Base-by-base conservation (phyloP, 1,140 invertebrate species). In the Drosophila mayri region DNA sequence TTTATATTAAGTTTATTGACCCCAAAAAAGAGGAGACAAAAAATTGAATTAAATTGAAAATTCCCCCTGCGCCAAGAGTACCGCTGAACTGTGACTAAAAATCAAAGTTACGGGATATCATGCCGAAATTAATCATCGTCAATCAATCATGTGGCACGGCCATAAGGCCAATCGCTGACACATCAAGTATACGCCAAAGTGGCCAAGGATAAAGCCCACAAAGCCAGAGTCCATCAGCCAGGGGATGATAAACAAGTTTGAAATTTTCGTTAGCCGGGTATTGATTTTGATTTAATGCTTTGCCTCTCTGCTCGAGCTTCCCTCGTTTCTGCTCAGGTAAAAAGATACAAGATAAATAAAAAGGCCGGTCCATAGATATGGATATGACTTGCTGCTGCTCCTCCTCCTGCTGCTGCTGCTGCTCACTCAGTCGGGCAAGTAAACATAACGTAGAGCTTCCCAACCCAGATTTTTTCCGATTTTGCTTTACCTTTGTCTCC, bases 161-260 rank as follows among this genome's bases (percentile, higher is more conserved):
- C 64, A 71, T 58, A 65, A 35, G 43, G 43, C 35, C 59, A 81
- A 81, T 66, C 79, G 71, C 40, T 60, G 54, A 44, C 81, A 62
- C 47, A 81, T 85, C 68, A 75, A 85, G 82, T 86, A 81, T 86
- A 74, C 82, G 68, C 50, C 82, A 81, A 70, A 79, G 67, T 78
- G 66, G 82, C 49, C 73, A 50, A 25, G 59, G 38, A 38, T 44
- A 75, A 64, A 64, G 38, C 60, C 60, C 30, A 43, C 44, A 76
- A 76, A 55, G 60, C 25, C 38, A 32, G 32, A 61, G 70, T 75
- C 58, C 58, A 78, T 60, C 30, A 38, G 41, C 37, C 32, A 38
- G 59, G 47, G 47, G 57, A 55, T 50, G 68, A 75, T 75, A 70
- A 75, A 66, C 61, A 66, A 67, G 63, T 81, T 85, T 74, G 67